phyloP scores from a whole-genome alignment of 2,888 invertebrate species.

The Cryptus armator region DNA sequence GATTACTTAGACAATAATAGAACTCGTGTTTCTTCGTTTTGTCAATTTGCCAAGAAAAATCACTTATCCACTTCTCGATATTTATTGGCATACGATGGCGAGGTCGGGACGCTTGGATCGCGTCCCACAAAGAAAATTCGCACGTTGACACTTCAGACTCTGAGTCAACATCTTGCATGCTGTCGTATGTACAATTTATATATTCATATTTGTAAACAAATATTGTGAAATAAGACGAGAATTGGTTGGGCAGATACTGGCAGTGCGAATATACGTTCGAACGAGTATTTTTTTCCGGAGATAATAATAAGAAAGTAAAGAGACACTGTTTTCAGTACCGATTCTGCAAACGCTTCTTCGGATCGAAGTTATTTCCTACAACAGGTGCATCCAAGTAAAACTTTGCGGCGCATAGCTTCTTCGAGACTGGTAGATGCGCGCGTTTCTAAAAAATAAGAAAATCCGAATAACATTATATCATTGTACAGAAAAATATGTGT shows the following conservation, averaged over 20 bases:
- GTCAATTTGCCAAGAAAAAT: slow-evolving; percentile 30
- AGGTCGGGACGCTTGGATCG: slow-evolving; percentile 29
- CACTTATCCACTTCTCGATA: slow-evolving; percentile 29
- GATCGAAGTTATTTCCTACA: slow-evolving; percentile 75
- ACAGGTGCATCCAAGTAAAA: slow-evolving; percentile 76
- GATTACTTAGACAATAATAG: slow-evolving; percentile 25
- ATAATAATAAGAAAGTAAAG: background rate
- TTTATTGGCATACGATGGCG: slow-evolving; percentile 40
- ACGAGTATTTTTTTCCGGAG: background rate
- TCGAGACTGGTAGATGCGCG: slow-evolving; percentile 74
- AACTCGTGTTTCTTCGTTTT: slow-evolving; percentile 4
- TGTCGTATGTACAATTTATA: background rate
- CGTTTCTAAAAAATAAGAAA: slow-evolving; percentile 74
- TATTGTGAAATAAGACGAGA: slow-evolving; percentile 24
- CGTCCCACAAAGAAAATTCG: background rate
- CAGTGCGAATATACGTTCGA: background rate
- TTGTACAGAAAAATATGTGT: slow-evolving; percentile 7
- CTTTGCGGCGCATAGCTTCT: slow-evolving; percentile 74
- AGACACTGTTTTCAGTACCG: slow-evolving; percentile 75
- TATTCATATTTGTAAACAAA: slow-evolving; percentile 27
- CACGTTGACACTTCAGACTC: background rate
- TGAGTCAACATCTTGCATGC: background rate
- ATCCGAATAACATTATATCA: slow-evolving; percentile 28
- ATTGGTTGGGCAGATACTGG: background rate
- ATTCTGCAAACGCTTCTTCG: slow-evolving; percentile 74